A percentile compares a stretch with the other conserved stretches of the same genome.
Evolutionary conservation across 2,797 vertebrate species (phyloP).

Genomic region (Echeneis naucrates): DNA sequence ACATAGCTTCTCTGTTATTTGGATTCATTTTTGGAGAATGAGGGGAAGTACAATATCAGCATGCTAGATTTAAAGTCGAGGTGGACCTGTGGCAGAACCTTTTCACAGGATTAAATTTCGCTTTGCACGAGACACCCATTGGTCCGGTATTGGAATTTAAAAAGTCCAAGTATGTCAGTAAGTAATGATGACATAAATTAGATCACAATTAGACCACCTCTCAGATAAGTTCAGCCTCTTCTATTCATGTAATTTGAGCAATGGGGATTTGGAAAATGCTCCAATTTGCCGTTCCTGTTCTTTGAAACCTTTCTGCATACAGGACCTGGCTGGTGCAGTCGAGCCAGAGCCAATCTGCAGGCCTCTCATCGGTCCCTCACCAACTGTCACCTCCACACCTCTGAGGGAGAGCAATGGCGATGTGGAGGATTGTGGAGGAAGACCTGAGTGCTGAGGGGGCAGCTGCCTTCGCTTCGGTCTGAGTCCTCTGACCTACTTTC

Average conservation of each 20-base stretch:
- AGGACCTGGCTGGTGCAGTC: conserved; percentile 28
- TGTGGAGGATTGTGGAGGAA: conserved; percentile 64
- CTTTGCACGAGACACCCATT: no score
- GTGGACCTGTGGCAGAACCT: not conserved
- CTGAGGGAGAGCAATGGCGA: conserved; percentile 34
- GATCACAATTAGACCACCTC: conserved; percentile 6
- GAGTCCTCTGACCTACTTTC: conserved; percentile 87
- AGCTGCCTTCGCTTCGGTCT: conserved; percentile 85
- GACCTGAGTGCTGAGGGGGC: conserved; percentile 72
- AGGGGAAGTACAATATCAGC: conserved; percentile 13
- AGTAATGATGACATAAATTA: conserved; percentile 33
- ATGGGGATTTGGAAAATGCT: conserved; percentile 4
- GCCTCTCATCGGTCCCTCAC: conserved; percentile 69
- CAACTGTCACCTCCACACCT: conserved; percentile 76
- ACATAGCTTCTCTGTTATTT: conserved; percentile 45
- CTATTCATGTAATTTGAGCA: conserved; percentile 19
- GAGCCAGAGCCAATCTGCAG: conserved; percentile 32
- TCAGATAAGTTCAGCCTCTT: conserved; percentile 18
- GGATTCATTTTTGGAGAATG: conserved; percentile 49
- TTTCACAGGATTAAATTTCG: no score
- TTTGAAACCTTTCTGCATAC: conserved; percentile 28
- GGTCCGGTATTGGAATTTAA: conserved; percentile 7
- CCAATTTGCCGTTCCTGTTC: conserved; percentile 39
- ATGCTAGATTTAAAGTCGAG: conserved; percentile 17
- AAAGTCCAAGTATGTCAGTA: conserved; percentile 21